These are phyloP conservation scores for Pachyuromys duprasi DNA, from an alignment of 2,797 vertebrate genomes.

Conservation along the genomic window DNA sequence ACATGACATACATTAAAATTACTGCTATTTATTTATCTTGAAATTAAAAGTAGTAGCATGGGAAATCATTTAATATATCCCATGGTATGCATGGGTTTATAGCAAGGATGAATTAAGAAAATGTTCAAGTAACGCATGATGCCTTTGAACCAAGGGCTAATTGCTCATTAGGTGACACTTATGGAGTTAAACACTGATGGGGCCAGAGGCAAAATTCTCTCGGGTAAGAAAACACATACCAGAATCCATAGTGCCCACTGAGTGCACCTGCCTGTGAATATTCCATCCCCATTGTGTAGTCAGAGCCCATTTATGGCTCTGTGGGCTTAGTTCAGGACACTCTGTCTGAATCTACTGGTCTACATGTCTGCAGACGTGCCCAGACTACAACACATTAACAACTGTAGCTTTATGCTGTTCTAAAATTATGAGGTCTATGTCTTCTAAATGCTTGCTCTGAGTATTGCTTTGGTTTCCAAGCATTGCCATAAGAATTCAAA, in stretches of 20 bases:
- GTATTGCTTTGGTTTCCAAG: neutral
- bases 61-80: neutral
- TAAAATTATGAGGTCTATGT: neutral
- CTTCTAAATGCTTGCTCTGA: neutral
- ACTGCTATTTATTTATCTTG: neutral
- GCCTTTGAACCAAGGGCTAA: neutral
- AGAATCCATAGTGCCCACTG: neutral
- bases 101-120: neutral
- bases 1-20: neutral
- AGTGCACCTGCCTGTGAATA: fast-evolving
- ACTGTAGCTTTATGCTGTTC: neutral
- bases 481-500: neutral
- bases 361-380: neutral
- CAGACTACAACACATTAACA: neutral
- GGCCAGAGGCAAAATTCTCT: neutral
- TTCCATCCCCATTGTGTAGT: neutral
- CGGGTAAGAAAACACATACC: neutral
- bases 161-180: neutral
- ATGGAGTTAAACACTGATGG: neutral
- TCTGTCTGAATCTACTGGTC: neutral
- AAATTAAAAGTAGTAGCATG: neutral
- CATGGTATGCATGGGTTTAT: neutral
- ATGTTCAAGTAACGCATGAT: neutral
- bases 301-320: neutral
- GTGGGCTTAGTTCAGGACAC: neutral